These are phyloP conservation scores for Sesamia nonagrioides DNA, from an alignment of 1,140 invertebrate species.

Conservation along the genomic window DNA sequence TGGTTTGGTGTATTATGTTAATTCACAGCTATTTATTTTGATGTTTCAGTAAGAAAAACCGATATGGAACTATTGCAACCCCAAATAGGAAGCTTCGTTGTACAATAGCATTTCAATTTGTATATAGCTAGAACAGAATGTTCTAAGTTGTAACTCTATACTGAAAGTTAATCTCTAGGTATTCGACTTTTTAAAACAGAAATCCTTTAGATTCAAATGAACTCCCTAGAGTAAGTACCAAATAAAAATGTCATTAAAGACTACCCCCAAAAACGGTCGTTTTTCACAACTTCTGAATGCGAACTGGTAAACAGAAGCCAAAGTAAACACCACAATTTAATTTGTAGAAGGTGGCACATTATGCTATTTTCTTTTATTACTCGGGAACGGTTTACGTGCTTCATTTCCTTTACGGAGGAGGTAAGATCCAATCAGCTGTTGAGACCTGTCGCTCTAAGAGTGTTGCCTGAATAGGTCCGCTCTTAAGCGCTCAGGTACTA, in stretches of 20 bases:
- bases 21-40: slow-evolving; percentile 31
- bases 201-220: too few species aligned
- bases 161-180: too few species aligned
- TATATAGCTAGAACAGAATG: too few species aligned
- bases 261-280: too few species aligned
- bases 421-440: slow-evolving; percentile 17
- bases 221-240: too few species aligned
- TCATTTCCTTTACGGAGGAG: slow-evolving; percentile 26
- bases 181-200: too few species aligned
- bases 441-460: background rate
- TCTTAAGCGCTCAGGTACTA: background rate
- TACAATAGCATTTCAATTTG: background rate
- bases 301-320: background rate
- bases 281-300: background rate
- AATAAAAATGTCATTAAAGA: too few species aligned
- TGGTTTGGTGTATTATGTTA: slow-evolving; percentile 29
- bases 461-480: background rate
- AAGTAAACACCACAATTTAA: slow-evolving; percentile 23
- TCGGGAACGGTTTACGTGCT: slow-evolving; percentile 21
- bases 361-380: slow-evolving; percentile 28
- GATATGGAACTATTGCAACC: background rate
- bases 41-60: background rate
- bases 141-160: too few species aligned
- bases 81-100: background rate
- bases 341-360: slow-evolving; percentile 19